Conservation (phyloP, 1,140 invertebrate species). For the Odontomachus brunneus region DNA sequence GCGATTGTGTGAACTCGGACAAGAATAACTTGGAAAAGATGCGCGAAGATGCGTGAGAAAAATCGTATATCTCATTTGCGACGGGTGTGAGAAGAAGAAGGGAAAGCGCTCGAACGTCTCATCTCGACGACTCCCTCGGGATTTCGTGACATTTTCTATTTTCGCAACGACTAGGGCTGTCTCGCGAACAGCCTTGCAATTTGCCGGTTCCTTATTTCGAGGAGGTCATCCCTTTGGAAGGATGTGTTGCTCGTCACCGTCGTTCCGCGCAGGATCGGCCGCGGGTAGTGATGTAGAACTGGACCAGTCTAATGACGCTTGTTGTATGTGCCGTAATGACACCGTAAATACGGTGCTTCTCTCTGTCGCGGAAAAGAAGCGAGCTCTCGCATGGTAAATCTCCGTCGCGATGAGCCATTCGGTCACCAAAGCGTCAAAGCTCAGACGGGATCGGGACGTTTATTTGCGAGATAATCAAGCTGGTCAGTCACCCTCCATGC, state of each 20-base stretch:
- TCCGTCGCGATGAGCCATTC: neutral
- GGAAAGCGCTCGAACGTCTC: no score
- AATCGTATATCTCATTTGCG: no score
- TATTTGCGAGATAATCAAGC: neutral
- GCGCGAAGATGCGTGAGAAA: no score
- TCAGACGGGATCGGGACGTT: no score
- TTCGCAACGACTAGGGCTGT: neutral
- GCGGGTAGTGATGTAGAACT: neutral
- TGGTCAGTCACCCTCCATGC: neutral
- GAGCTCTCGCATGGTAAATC: neutral
- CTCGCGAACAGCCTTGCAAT: no score
- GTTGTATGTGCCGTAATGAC: neutral
- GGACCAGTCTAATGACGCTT: conserved; percentile 45
- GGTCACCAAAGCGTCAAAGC: no score
- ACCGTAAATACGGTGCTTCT: neutral
- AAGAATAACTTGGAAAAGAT: no score
- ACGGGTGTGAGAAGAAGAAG: no score
- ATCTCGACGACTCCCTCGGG: neutral
- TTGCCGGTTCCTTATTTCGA: neutral
- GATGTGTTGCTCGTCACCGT: neutral
- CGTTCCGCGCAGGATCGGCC: conserved; percentile 53
- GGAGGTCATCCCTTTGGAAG: conserved; percentile 18
- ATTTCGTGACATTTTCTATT: neutral
- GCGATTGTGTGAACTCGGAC: neutral
- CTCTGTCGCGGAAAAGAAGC: neutral